Percentiles rank a stretch among this genome's conserved stretches.
Evolutionary conservation across 2,797 vertebrate genomes (phyloP).

Genomic region (Clarias platycephalus): DNA sequence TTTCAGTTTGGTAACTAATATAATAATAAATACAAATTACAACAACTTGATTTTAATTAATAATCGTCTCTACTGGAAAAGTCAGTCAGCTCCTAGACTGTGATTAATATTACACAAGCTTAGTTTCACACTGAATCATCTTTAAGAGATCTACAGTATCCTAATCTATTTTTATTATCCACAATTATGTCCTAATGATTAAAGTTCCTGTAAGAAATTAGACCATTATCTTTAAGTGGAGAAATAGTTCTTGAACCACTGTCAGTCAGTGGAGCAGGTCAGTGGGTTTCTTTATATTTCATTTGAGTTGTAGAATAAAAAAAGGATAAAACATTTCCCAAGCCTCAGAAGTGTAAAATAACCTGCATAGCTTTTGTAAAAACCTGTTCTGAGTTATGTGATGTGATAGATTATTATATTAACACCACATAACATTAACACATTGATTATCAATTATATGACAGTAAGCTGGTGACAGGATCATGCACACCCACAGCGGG

Average conservation of each 20-base stretch:
- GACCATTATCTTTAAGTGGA: neutral
- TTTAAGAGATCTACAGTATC: neutral
- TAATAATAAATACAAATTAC: neutral
- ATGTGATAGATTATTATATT: neutral
- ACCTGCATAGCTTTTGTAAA: neutral
- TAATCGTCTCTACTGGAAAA: neutral
- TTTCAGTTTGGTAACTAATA: neutral
- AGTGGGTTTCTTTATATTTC: neutral
- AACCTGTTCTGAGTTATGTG: neutral
- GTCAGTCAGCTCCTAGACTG: neutral
- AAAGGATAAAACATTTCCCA: neutral
- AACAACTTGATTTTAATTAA: too few relatives aligned
- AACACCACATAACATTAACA: too few relatives aligned
- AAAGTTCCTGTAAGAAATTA: constrained; percentile 3
- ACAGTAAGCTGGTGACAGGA: too few relatives aligned
- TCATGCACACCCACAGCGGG: too few relatives aligned
- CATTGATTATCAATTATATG: too few relatives aligned
- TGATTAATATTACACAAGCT: neutral
- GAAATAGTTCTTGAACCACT: neutral
- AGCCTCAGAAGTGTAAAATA: neutral
- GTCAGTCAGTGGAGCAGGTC: neutral
- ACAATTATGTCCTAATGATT: neutral
- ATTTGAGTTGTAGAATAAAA: neutral
- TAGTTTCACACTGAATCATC: neutral
- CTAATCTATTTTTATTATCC: constrained; percentile 16